A percentile compares a stretch with the other conserved stretches of the same genome.
Conservation (phyloP, 2,113 vertebrate species). For the Saccopteryx leptura region DNA sequence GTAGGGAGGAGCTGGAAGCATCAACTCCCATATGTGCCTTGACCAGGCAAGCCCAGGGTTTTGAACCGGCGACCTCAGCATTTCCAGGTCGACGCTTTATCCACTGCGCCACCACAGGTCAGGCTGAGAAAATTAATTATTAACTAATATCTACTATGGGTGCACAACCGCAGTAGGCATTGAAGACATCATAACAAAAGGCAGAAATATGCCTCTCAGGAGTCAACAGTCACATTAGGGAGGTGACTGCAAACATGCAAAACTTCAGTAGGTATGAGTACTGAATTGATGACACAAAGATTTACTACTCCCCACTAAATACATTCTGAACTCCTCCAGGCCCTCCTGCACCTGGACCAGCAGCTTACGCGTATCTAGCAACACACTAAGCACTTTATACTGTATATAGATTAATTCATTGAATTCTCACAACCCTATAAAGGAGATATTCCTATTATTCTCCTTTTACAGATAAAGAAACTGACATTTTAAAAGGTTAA, state of each 20-base stretch:
- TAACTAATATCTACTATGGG: not conserved
- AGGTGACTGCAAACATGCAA: not conserved
- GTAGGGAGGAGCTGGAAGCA: too few species aligned
- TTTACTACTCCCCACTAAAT: not conserved
- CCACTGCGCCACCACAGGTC: too few species aligned
- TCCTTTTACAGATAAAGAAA: constrained; percentile 24
- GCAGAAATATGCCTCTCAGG: not conserved
- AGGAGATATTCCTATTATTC: not conserved
- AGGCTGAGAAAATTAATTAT: constrained; percentile 12
- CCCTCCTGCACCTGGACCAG: not conserved
- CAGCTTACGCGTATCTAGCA: not conserved
- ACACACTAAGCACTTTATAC: not conserved
- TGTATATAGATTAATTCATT: not conserved
- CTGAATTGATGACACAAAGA: not conserved
- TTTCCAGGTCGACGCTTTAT: too few species aligned
- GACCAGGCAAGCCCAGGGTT: too few species aligned
- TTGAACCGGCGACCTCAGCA: too few species aligned
- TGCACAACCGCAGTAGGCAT: not conserved
- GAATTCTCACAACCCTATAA: constrained; percentile 1
- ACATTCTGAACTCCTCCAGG: not conserved
- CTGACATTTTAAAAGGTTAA: not conserved
- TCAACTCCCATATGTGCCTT: too few species aligned
- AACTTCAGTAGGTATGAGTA: not conserved
- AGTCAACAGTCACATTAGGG: not conserved
- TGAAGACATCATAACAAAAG: not conserved